phyloP scores from a whole-genome alignment of 2,113 vertebrate genomes.

The Pyxicephalus adspersus region DNA sequence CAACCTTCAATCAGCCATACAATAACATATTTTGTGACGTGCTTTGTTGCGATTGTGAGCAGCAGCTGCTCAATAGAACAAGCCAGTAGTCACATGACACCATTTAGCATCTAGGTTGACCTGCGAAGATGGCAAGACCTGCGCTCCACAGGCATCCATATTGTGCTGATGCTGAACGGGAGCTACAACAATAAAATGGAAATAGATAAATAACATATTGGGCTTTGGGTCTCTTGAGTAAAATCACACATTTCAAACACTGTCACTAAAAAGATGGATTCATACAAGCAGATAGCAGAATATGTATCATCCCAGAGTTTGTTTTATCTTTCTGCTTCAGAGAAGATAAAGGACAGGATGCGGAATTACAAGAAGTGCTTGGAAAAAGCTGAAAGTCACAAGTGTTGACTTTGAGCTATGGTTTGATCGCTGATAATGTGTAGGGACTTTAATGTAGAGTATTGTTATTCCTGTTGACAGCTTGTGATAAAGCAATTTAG shows the following conservation, averaged over 20 bases:
- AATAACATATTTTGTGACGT: too few relatives aligned
- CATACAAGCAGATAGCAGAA: constrained; percentile 38
- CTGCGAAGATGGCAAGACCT: neutral
- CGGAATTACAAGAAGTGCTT: constrained; percentile 35
- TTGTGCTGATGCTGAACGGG: constrained; percentile 5
- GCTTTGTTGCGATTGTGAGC: neutral
- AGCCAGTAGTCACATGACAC: constrained; percentile 4
- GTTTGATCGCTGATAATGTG: constrained; percentile 41
- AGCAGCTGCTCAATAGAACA: neutral
- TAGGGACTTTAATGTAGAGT: constrained; percentile 39
- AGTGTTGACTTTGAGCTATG: constrained; percentile 41
- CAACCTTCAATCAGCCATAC: too few relatives aligned
- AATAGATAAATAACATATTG: constrained; percentile 42
- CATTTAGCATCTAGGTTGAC: neutral
- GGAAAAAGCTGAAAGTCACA: constrained; percentile 49
- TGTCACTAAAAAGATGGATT: constrained; percentile 24
- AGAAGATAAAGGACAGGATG: constrained; percentile 28
- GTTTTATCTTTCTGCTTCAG: constrained; percentile 43
- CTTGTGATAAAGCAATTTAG: constrained; percentile 39
- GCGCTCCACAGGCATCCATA: neutral
- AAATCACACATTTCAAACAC: constrained; percentile 35
- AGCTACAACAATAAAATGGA: constrained; percentile 29
- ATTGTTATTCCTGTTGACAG: constrained; percentile 51
- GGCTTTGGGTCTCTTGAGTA: constrained; percentile 23
- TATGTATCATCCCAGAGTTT: constrained; percentile 19